Evolutionary conservation across 2,113 vertebrate species (phyloP), one percentile per base, ranked within the genome.

Genomic region (Psilopsiagon aurifrons): DNA sequence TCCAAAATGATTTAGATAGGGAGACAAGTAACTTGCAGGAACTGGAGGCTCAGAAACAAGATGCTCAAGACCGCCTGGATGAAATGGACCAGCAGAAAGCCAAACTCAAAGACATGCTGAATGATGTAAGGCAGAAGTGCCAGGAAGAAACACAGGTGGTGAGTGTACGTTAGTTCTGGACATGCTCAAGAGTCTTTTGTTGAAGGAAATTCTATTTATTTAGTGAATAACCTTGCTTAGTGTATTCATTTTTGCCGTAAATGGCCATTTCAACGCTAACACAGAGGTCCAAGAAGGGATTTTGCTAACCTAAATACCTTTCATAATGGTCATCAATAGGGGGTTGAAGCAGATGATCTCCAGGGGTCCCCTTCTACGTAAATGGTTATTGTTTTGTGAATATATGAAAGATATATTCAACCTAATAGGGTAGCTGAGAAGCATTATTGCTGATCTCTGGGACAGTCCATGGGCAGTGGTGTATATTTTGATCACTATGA

Each of bases 21-120:
- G 99, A 99, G 95, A 98, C 99, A 0, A 98, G 97, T 91, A 99
- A 97, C 79, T 91, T 99, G 87, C 99, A 99, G 77, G 99, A 99
- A 73, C 97, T 99, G 14, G 99, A 99, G 95, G 98, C 99, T 47
- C 99, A 99, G 95, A 99, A 99, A 80, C 99, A 99, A 93, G 99
- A 99, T 19, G 99, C 99, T 6, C 99, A 99, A 73, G 99, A 99
- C 73, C 98, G 99, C 4, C 97, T 99, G 82, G 99, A 99, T 4
- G 99, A 99, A 96, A 99, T 99, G 99, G 99, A 99, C 93, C 99
- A 99, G 96, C 99, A 99, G 97, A 99, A 99, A 94, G 98, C 98
- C 83, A 99, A 99, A 82, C 97, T 99, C 62, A 98, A 99, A 44
- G 99, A 99, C 96, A 99, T 99, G 99, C 98, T 99, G 70, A 98